Evolutionary conservation across 2,113 vertebrate species (phyloP).

Genomic region (Nannobrachium achirus): DNA sequence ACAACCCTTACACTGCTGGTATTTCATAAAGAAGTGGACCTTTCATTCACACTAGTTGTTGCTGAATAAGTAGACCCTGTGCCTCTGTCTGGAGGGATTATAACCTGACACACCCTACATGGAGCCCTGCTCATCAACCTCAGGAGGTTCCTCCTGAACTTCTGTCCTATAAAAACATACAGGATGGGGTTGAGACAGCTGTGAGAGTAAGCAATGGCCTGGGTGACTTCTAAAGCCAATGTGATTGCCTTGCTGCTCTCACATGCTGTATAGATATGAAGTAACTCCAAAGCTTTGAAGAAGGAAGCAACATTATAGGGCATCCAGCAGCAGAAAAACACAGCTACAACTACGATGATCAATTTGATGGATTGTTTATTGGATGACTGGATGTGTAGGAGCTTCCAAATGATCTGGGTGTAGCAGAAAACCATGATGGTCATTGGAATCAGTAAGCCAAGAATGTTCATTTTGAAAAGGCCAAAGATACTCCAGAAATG

Average conservation of each 20-base stretch:
- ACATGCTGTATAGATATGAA: not conserved
- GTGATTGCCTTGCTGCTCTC: constrained; percentile 58
- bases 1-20: too few relatives aligned
- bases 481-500: too few relatives aligned
- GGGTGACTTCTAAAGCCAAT: constrained; percentile 60
- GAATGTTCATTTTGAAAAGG: too few relatives aligned
- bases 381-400: too few relatives aligned
- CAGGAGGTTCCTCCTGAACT: constrained; percentile 71
- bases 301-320: constrained; percentile 74
- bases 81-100: too few relatives aligned
- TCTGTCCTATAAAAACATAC: constrained; percentile 78
- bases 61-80: too few relatives aligned
- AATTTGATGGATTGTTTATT: constrained; percentile 72
- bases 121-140: constrained; percentile 59
- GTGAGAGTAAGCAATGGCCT: constrained; percentile 74
- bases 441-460: too few relatives aligned
- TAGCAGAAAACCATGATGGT: too few relatives aligned
- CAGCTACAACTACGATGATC: constrained; percentile 65
- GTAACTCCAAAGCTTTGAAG: constrained; percentile 59
- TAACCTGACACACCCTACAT: too few relatives aligned
- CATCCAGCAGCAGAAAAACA: constrained; percentile 77
- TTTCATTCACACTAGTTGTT: too few relatives aligned
- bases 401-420: too few relatives aligned
- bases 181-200: constrained; percentile 79
- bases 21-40: too few relatives aligned